A percentile compares a stretch with the other conserved stretches of the same genome.
phyloP scores from a whole-genome alignment of 2,888 invertebrate genomes.

The Pterostichus niger region DNA sequence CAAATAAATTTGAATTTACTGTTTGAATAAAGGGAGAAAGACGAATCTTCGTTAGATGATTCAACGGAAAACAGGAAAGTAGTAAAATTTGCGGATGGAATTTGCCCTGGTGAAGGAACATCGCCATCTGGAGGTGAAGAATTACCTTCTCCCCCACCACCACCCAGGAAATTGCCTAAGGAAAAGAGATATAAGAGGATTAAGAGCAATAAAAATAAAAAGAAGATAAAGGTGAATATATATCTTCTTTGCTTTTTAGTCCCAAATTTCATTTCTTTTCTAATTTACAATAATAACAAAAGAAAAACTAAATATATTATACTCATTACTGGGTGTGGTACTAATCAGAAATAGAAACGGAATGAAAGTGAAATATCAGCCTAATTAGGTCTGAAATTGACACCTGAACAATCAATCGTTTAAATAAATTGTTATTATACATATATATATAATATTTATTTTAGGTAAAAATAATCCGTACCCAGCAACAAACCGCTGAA shows the following conservation, averaged over 20 bases:
- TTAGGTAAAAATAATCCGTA: slow-evolving; percentile 77
- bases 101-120: slow-evolving; percentile 81
- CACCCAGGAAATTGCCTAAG: slow-evolving; percentile 77
- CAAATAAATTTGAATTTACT: neutral
- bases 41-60: slow-evolving; percentile 59
- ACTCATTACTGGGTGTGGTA: too few species aligned
- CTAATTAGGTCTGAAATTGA: too few species aligned
- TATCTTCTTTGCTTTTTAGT: too few species aligned
- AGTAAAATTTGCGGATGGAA: slow-evolving; percentile 82
- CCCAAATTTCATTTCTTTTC: too few species aligned
- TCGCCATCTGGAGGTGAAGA: slow-evolving; percentile 81
- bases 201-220: slow-evolving; percentile 78
- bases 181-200: slow-evolving; percentile 78
- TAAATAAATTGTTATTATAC: too few species aligned
- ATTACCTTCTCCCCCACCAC: slow-evolving; percentile 81
- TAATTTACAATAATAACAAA: too few species aligned
- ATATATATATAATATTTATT: slow-evolving; percentile 44
- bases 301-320: too few species aligned
- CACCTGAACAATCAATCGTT: too few species aligned
- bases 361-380: too few species aligned
- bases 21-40: slow-evolving; percentile 65
- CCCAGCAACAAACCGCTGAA: slow-evolving; percentile 73
- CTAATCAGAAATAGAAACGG: too few species aligned
- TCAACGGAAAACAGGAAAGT: slow-evolving; percentile 74
- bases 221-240: slow-evolving; percentile 78